phyloP scores from a whole-genome alignment of 2,797 vertebrate species.

The Megaceryle alcyon region DNA sequence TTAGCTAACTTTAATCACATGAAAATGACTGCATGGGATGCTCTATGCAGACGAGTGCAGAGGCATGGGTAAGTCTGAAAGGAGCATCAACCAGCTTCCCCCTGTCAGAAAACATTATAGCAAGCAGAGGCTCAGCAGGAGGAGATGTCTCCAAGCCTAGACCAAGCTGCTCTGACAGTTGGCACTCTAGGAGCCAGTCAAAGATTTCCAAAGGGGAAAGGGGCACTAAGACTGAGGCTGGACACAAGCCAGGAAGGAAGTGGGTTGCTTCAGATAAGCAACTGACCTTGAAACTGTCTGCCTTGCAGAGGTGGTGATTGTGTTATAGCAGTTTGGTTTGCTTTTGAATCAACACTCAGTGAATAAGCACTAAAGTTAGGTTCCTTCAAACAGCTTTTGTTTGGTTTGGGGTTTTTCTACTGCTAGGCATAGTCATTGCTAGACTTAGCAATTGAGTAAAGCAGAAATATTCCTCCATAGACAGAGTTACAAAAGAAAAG shows the following conservation, averaged over 20 bases:
- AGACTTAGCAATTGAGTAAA: not conserved
- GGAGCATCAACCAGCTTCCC: not conserved
- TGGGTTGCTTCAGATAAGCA: not conserved
- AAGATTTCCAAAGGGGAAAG: not conserved
- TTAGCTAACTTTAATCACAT: not conserved
- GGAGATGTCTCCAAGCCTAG: not conserved
- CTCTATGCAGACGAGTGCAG: not conserved
- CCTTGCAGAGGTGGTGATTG: rapidly evolving
- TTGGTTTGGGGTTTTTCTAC: not conserved
- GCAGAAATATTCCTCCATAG: not conserved
- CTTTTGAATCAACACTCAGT: not conserved
- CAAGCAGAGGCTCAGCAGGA: not conserved
- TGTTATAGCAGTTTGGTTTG: not conserved
- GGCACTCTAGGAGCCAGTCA: not conserved
- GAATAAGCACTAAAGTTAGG: not conserved
- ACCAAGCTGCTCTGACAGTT: rapidly evolving
- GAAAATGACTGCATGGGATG: not conserved
- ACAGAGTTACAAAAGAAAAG: not conserved
- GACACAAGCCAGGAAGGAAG: no score
- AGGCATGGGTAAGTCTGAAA: not conserved
- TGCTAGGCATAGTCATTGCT: not conserved
- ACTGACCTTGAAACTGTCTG: not conserved
- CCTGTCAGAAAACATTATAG: not conserved
- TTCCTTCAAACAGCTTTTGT: not conserved
- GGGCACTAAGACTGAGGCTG: not conserved